A percentile compares a stretch with the other conserved stretches of the same genome.
These are phyloP conservation scores for Silurus meridionalis DNA, from an alignment of 2,113 vertebrate genomes.

Conservation along the genomic window DNA sequence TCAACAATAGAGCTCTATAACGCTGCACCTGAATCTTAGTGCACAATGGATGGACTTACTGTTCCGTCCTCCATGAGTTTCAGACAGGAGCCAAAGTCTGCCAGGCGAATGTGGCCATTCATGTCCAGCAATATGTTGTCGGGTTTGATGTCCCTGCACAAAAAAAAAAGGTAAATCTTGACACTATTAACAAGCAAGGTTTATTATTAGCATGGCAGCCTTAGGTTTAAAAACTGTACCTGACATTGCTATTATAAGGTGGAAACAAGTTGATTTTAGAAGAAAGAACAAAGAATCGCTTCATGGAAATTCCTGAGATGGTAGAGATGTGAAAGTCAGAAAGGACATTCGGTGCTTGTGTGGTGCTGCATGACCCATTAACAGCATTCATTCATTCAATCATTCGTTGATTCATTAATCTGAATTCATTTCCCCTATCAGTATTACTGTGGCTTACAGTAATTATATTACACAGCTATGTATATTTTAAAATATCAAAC, in stretches of 20 bases:
- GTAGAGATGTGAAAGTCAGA: neutral
- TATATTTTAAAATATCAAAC: neutral
- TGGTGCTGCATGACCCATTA: neutral
- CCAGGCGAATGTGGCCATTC: constrained; percentile 98
- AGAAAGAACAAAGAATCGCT: neutral
- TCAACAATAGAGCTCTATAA: constrained; percentile 18
- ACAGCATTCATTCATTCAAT: neutral
- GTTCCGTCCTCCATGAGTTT: constrained; percentile 98
- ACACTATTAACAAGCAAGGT: neutral
- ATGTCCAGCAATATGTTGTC: constrained; percentile 98
- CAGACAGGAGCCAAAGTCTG: constrained; percentile 98
- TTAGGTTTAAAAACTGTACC: neutral
- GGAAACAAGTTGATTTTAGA: neutral
- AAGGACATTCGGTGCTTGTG: neutral
- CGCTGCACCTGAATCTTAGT: neutral
- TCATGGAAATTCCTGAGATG: neutral
- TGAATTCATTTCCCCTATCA: neutral
- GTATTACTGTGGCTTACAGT: no score
- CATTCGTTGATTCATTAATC: neutral
- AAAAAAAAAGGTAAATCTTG: neutral
- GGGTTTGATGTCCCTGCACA: constrained; percentile 91
- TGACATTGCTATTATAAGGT: neutral
- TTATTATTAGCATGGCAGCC: neutral
- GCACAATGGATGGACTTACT: constrained; percentile 68
- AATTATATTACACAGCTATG: neutral